A percentile compares a stretch with the other conserved stretches of the same genome.
Evolutionary conservation across 1,140 invertebrate species (phyloP).

Genomic region (Cephus cinctus): DNA sequence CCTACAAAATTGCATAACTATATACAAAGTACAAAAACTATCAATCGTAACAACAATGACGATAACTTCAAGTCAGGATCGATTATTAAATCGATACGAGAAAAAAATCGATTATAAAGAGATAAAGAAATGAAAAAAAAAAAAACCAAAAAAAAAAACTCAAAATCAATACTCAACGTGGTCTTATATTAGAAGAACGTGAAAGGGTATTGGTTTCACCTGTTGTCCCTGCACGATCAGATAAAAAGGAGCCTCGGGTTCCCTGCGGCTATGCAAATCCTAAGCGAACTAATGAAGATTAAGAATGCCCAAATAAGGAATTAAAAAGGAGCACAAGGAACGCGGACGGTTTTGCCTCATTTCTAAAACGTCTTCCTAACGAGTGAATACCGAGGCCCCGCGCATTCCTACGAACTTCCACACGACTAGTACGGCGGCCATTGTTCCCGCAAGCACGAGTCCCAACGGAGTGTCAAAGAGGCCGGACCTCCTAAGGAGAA

Average conservation of each 20-base stretch:
- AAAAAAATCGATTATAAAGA: no score
- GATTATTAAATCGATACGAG: no score
- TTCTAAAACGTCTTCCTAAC: slow-evolving; percentile 26
- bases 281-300: slow-evolving; percentile 29
- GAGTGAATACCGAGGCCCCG: slow-evolving; percentile 21
- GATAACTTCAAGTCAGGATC: no score
- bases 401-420: slow-evolving; percentile 18
- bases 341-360: slow-evolving; percentile 13
- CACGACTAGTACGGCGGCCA: slow-evolving; percentile 1
- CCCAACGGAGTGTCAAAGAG: neutral
- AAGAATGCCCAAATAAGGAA: slow-evolving; percentile 22
- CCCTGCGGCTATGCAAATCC: slow-evolving; percentile 24
- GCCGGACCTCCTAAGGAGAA: slow-evolving; percentile 20
- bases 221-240: slow-evolving; percentile 25
- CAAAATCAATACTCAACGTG: no score
- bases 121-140: no score
- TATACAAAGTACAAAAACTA: no score
- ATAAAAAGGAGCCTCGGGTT: slow-evolving; percentile 17
- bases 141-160: no score
- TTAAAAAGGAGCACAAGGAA: neutral
- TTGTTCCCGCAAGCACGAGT: slow-evolving; percentile 16
- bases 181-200: no score
- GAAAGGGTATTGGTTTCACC: slow-evolving; percentile 25
- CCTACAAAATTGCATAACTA: no score
- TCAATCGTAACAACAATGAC: no score